Conservation (phyloP, 2,797 vertebrate species). For the Euthynnus affinis region DNA sequence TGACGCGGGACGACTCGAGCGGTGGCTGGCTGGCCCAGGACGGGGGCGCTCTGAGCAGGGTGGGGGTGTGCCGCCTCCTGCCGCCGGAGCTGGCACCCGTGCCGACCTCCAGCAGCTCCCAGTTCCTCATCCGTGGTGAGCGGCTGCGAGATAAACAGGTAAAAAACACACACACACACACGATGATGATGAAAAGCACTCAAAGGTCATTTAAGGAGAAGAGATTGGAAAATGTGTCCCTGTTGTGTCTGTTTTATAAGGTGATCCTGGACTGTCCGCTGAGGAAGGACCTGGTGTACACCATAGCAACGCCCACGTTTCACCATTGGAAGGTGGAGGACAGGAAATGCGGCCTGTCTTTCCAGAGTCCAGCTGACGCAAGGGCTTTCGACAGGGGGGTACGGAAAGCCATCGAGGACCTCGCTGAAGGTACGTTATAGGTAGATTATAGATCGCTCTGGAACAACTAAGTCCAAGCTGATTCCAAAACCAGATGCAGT, state of each 20-base stretch:
- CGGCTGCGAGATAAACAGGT: conserved; percentile 98
- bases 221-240: not conserved
- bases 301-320: conserved; percentile 97
- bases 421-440: conserved; percentile 91
- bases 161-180: not conserved
- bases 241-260: conserved; percentile 81
- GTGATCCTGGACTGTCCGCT: conserved; percentile 97
- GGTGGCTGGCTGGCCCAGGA: conserved; percentile 99
- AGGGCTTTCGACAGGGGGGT: conserved; percentile 98
- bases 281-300: conserved; percentile 97
- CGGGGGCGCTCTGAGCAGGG: conserved; percentile 95
- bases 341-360: conserved; percentile 95
- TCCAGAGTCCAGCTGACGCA: conserved; percentile 97
- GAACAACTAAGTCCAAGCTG: no score
- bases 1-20: conserved; percentile 99
- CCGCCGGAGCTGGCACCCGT: conserved; percentile 86
- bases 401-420: conserved; percentile 97
- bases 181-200: fast-evolving
- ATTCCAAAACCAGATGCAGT: not conserved
- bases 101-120: conserved; percentile 74
- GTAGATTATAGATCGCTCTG: not conserved
- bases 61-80: conserved; percentile 96
- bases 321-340: conserved; percentile 99
- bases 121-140: conserved; percentile 98
- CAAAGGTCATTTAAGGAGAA: not conserved